Evolutionary conservation across 2,888 invertebrate genomes (phyloP), one percentile per base, ranked within the genome.

Genomic region (Diplazon laetatorius): DNA sequence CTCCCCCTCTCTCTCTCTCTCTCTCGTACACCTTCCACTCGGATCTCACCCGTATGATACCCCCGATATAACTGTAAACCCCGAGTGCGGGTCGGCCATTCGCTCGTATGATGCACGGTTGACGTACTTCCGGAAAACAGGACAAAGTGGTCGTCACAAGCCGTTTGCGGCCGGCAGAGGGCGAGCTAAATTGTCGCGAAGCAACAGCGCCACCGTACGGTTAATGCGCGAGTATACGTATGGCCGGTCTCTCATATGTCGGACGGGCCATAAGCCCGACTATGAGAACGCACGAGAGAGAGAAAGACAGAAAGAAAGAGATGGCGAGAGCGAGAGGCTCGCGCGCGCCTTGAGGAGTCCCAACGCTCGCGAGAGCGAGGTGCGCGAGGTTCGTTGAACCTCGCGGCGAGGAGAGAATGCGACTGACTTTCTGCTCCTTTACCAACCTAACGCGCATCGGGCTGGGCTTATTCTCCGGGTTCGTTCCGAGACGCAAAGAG

Each of bases 341-440:
- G 59, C 9, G 57, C n/a, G n/a, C 10, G 3, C 42, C 10, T 2
- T 12, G 42, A 42, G 20, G 65, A 59, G 57, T 44, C 20, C 20
- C 16, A 37, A 39, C 22, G 37, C 20, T 39, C 35, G 42, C 18
- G 48, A 62, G 39, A 20, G 48, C 68, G 62, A 63, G 60, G 42
- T 77, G 62, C 18, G 65, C 42, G 62, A 50, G 65, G 80, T 80
- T 80, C 80, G 80, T 80, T 80, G 80, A 80, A 80, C 80, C 70
- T 74, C n/a, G 70, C 46, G 52, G 65, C 65, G 69, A 78, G 80
- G 78, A 78, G 78, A 78, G 80, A 80, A 80, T 80, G 80, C 80
- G 78, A 80, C 75, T 78, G 80, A 80, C 80, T 80, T 78, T 78
- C 78, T 78, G 80, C 80, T 78, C 80, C 72, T 78, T 78, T 80